These are phyloP conservation scores for Steinernema khuongi DNA, from an alignment of 1,140 invertebrate genomes.

Conservation along the genomic window DNA sequence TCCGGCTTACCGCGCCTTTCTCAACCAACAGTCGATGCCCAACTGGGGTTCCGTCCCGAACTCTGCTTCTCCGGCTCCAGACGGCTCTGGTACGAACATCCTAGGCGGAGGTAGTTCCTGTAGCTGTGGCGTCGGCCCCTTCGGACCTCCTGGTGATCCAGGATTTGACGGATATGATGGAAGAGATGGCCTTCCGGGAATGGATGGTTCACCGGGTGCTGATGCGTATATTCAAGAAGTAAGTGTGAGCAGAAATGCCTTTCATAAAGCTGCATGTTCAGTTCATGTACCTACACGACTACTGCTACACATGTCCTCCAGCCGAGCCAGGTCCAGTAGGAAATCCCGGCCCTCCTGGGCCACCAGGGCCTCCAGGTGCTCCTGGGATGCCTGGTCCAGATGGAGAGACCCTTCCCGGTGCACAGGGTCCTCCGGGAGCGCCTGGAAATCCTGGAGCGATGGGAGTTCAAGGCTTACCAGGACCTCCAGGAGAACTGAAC, in stretches of 20 bases:
- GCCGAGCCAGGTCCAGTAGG: neutral
- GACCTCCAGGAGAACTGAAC: conserved; percentile 4
- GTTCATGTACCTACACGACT: neutral
- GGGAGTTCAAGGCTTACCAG: conserved; percentile 12
- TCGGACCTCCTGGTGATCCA: conserved; percentile 19
- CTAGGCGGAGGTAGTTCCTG: neutral
- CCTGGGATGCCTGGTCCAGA: conserved; percentile 16
- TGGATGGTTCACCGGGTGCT: neutral
- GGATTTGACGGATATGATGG: conserved; percentile 24
- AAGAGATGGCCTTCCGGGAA: conserved; percentile 15
- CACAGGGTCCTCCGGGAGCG: neutral
- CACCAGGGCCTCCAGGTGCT: neutral
- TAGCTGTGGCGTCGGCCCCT: neutral
- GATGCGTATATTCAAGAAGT: neutral
- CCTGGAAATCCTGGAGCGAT: conserved; percentile 16
- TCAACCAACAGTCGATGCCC: neutral
- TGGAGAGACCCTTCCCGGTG: conserved; percentile 7
- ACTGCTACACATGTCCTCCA: neutral
- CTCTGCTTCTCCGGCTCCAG: neutral
- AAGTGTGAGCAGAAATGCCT: neutral
- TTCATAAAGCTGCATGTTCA: neutral
- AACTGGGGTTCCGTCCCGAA: neutral
- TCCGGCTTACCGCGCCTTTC: neutral
- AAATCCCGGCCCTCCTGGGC: neutral
- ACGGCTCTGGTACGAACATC: neutral